Evolutionary conservation across 2,113 vertebrate genomes (phyloP).

Genomic region (Castor canadensis): DNA sequence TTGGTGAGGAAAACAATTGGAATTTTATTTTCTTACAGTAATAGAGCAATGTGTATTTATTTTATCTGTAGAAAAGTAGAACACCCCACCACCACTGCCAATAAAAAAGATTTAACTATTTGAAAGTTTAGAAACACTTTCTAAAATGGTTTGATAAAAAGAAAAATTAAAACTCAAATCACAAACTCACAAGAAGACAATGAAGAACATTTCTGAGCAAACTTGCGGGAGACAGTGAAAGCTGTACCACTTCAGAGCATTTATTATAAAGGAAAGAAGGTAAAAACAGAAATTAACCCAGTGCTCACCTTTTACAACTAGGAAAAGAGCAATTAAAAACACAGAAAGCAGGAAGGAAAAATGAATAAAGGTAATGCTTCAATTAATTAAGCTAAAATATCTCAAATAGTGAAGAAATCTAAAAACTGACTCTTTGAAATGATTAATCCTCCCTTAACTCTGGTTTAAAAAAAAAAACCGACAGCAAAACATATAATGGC

Average conservation of each 20-base stretch:
- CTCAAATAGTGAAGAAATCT: conserved; percentile 27
- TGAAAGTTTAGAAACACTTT: conserved; percentile 15
- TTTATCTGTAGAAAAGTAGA: background rate
- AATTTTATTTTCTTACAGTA: background rate
- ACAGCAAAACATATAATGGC: background rate
- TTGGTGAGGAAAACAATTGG: background rate
- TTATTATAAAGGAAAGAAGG: conserved; percentile 16
- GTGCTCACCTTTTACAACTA: background rate
- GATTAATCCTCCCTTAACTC: background rate
- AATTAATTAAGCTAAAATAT: conserved; percentile 6
- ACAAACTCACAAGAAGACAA: background rate
- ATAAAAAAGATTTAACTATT: background rate
- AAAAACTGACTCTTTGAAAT: conserved; percentile 14
- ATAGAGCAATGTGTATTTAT: background rate
- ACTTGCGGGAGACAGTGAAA: background rate
- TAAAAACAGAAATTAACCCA: conserved; percentile 31
- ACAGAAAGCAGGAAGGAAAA: background rate
- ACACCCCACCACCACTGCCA: background rate
- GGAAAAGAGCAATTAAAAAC: background rate
- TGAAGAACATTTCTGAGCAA: conserved; percentile 13
- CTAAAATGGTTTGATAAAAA: conserved; percentile 3
- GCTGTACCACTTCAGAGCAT: background rate
- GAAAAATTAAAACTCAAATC: conserved; percentile 26
- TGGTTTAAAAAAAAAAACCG: background rate
- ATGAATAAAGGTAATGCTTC: conserved; percentile 6